Conservation (phyloP, 2,113 vertebrate genomes). For the Eublepharis macularius region DNA sequence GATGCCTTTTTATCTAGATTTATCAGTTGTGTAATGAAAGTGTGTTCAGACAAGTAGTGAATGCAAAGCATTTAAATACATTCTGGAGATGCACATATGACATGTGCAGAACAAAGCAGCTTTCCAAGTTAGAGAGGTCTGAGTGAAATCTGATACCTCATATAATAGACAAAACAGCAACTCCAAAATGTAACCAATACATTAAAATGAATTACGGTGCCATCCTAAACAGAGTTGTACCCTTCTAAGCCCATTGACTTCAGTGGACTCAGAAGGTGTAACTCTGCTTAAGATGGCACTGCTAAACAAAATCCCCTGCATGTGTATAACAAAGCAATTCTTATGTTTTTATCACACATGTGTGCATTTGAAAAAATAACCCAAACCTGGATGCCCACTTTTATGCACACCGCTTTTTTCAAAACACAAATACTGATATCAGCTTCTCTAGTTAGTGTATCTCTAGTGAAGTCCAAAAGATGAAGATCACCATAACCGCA, state of each 20-base stretch:
- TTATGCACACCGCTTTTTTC: neutral
- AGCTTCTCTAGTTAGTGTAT: too few relatives aligned
- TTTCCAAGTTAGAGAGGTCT: slow-evolving; percentile 1
- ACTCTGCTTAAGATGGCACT: too few relatives aligned
- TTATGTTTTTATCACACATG: neutral
- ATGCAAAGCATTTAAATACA: neutral
- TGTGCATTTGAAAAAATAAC: neutral
- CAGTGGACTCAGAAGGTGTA: too few relatives aligned
- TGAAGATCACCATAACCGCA: too few relatives aligned
- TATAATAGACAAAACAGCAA: slow-evolving; percentile 2
- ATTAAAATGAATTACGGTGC: neutral
- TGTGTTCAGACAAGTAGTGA: neutral
- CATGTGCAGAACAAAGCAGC: slow-evolving; percentile 4
- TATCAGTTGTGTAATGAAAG: neutral
- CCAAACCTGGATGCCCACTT: neutral
- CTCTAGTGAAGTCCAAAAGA: too few relatives aligned
- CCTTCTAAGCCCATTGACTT: too few relatives aligned
- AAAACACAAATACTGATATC: too few relatives aligned
- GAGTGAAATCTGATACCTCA: neutral
- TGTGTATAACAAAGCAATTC: neutral
- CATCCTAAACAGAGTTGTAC: too few relatives aligned
- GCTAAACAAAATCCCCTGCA: neutral
- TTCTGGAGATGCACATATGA: neutral
- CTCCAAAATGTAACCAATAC: slow-evolving; percentile 1
- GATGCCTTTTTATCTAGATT: neutral